Evolutionary conservation across 37 sponge, comb jelly and placozoan genomes (phyloP).

Genomic region (Haliclona indistincta): DNA sequence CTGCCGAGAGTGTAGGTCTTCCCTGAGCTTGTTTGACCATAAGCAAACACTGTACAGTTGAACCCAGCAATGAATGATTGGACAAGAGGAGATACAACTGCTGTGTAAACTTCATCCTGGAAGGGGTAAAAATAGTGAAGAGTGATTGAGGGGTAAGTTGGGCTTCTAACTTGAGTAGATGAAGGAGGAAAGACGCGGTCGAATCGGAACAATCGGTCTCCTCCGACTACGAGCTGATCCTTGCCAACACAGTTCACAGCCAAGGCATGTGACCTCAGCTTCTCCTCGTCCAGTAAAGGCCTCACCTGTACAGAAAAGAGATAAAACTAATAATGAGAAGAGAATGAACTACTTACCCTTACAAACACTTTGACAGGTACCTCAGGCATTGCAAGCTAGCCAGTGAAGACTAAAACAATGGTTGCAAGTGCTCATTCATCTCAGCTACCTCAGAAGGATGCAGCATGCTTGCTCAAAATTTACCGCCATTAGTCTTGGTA

Average conservation of each 20-base stretch:
- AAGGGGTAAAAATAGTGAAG: not conserved
- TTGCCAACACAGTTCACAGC: constrained; percentile 47
- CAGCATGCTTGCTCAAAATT: too few species aligned
- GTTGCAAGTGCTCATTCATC: too few species aligned
- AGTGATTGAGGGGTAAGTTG: not conserved
- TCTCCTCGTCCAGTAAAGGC: constrained; percentile 68
- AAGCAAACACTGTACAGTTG: constrained; percentile 71
- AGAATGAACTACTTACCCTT: constrained; percentile 27
- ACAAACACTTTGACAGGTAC: constrained; percentile 58
- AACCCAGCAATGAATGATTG: constrained; percentile 47
- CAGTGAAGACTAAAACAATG: not conserved
- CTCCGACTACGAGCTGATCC: constrained; percentile 74
- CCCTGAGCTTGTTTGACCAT: constrained; percentile 75
- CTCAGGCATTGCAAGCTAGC: constrained; percentile 27
- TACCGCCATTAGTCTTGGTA: too few species aligned
- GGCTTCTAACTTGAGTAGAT: constrained; percentile 55
- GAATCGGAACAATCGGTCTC: constrained; percentile 70
- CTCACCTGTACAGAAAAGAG: constrained; percentile 32
- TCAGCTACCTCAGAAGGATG: too few species aligned
- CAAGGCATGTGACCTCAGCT: constrained; percentile 30
- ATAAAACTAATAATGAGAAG: not conserved
- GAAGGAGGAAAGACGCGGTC: constrained; percentile 66
- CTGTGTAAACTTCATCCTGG: constrained; percentile 36
- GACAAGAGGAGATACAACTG: constrained; percentile 48
- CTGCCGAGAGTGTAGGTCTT: constrained; percentile 71